Base-by-base conservation (phyloP, 2,888 invertebrate species). In the Hypomecis punctinalis region DNA sequence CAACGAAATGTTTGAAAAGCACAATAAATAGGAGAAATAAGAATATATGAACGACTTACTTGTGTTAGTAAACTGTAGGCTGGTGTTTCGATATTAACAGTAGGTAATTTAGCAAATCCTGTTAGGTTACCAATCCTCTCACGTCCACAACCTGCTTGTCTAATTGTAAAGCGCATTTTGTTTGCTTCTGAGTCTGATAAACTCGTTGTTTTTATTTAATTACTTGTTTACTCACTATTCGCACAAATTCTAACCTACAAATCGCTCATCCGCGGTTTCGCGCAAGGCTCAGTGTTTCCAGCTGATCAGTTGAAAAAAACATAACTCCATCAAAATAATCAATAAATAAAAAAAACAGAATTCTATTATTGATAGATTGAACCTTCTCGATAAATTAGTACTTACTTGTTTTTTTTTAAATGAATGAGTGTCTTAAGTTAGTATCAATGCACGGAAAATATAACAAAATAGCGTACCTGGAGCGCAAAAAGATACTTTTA, bases 61-160 rank as follows among this genome's bases (percentile, higher is more conserved):
- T 95, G 95, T 6, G 98, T 97, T 67, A 97, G 95, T 64, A 97
- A 88, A 77, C 97, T 94, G 39, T 96, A 92, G 55, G 96, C 85
- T 0, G 98, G 98, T 35, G 97, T 98, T 87, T 96, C 95, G 53
- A 96, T 93, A 51, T 81, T 78, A 42, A 93, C 78, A 57, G 90
- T 91, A 0, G 94, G 94, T 54, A 93, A 91, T 75, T 94, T 94
- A 36, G 93, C 83, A 61, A 96, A 92, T 68, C 94, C 94, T 0
- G 93, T 89, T 33, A 96, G 76, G n/a, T 78, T 82, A 10, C 97
- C 97, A 56, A 96, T 80, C 36, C 97, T 94, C 36, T 96, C 95
- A 46, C 94, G 89, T 67, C 94, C 93, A 83, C 92, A 93, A 45
- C 93, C 89, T n/a, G 94, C 76, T 63, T 93, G 92, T 79, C 95